A percentile compares a stretch with the other conserved stretches of the same genome.
phyloP scores from a whole-genome alignment of 2,113 vertebrate species.

The Benitochromis conjunctus region DNA sequence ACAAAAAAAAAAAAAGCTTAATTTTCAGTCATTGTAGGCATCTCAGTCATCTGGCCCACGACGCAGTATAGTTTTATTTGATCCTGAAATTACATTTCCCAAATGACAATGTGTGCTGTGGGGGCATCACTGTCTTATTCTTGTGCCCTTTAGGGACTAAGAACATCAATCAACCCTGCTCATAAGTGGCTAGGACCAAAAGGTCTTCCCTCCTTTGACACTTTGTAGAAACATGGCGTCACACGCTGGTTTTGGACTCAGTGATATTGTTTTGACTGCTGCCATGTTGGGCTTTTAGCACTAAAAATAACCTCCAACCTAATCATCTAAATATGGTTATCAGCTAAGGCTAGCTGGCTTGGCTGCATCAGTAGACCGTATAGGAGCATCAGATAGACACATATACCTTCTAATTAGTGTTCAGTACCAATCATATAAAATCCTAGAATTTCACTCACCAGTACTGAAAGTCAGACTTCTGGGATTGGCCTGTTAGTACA shows the following conservation, averaged over 20 bases:
- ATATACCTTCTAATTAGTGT: no score
- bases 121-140: background rate
- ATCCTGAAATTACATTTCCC: background rate
- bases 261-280: background rate
- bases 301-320: background rate
- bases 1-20: background rate
- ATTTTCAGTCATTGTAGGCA: background rate
- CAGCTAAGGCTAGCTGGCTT: background rate
- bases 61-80: background rate
- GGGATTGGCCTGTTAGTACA: background rate
- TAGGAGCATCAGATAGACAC: background rate
- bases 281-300: background rate
- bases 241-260: background rate
- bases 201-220: slow-evolving; percentile 23
- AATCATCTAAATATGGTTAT: background rate
- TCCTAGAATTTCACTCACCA: background rate
- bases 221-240: slow-evolving; percentile 39
- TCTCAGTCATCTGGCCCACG: background rate
- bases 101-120: background rate
- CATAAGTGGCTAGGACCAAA: slow-evolving; percentile 7
- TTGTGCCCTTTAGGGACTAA: background rate
- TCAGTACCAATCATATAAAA: background rate
- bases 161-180: background rate
- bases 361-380: background rate
- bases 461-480: background rate